These are phyloP conservation scores for Pleuronectes platessa DNA, from an alignment of 2,113 vertebrate species.

Conservation along the genomic window DNA sequence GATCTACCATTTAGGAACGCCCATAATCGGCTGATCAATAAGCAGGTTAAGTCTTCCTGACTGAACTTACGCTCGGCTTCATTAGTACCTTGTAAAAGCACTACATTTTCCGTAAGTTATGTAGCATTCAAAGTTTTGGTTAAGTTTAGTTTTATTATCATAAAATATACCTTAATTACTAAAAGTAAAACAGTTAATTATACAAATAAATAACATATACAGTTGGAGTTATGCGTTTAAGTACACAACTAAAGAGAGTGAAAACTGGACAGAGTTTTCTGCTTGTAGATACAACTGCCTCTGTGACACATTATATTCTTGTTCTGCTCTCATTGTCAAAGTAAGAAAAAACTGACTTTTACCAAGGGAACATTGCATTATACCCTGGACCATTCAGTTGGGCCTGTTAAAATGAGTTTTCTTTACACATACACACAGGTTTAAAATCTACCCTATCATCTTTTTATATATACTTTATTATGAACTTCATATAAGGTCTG, in stretches of 20 bases:
- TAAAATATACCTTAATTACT: not conserved
- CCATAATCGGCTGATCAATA: no score
- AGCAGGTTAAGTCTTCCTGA: no score
- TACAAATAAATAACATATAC: not conserved
- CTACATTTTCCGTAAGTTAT: no score
- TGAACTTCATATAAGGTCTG: slow-evolving; percentile 1
- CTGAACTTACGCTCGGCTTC: no score
- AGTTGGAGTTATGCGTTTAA: not conserved
- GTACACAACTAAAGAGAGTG: not conserved
- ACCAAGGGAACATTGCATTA: not conserved
- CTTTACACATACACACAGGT: not conserved
- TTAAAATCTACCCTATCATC: not conserved
- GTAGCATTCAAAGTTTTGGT: no score
- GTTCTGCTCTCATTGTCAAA: not conserved
- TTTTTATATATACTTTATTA: slow-evolving; percentile 1
- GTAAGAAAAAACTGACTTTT: not conserved
- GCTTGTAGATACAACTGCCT: not conserved
- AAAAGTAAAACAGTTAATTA: not conserved
- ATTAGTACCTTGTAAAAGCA: no score
- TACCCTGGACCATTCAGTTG: not conserved
- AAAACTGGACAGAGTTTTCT: not conserved
- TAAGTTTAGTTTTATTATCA: no score
- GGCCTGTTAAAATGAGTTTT: not conserved
- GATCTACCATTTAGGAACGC: no score
- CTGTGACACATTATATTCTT: not conserved